A percentile compares a stretch with the other conserved stretches of the same genome.
These are phyloP conservation scores for Chelon labrosus DNA, from an alignment of 2,797 vertebrate species.

Conservation along the genomic window DNA sequence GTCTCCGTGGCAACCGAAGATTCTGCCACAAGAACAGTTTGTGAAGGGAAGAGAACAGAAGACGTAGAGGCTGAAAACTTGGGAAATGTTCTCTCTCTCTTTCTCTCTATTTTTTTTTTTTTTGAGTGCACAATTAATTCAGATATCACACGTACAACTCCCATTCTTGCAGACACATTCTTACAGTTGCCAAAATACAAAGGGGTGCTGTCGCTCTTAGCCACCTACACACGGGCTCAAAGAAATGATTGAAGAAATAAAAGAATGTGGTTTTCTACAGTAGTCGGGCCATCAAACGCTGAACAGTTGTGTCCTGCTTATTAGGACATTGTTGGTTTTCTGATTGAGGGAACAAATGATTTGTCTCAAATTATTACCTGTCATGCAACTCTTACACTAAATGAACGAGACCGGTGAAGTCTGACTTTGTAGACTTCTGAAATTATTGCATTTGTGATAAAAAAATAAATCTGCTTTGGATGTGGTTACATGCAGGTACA, in stretches of 20 bases:
- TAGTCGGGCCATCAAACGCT: background rate
- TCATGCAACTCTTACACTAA: background rate
- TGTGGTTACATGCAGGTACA: too few species aligned
- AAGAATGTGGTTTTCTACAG: conserved; percentile 11
- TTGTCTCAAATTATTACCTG: conserved; percentile 1
- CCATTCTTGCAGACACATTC: conserved; percentile 40
- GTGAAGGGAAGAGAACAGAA: conserved; percentile 55
- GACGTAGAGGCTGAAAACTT: conserved; percentile 62
- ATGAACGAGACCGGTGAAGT: background rate
- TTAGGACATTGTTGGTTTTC: conserved; percentile 3
- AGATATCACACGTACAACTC: conserved; percentile 50
- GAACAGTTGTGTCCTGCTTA: conserved; percentile 13
- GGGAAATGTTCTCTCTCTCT: conserved; percentile 49
- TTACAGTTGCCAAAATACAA: conserved; percentile 45
- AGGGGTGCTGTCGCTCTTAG: conserved; percentile 26
- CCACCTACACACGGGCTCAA: conserved; percentile 34
- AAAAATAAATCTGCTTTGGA: too few species aligned
- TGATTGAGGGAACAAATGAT: conserved; percentile 9
- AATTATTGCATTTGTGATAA: background rate
- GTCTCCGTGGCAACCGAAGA: conserved; percentile 76
- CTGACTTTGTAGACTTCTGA: conserved; percentile 1
- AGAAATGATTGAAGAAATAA: conserved; percentile 27
- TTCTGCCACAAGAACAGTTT: conserved; percentile 71
- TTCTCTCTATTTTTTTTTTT: conserved; percentile 4
- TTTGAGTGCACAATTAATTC: conserved; percentile 42